phyloP scores from a whole-genome alignment of 2,888 invertebrate genomes.

The Mythimna vitellina region DNA sequence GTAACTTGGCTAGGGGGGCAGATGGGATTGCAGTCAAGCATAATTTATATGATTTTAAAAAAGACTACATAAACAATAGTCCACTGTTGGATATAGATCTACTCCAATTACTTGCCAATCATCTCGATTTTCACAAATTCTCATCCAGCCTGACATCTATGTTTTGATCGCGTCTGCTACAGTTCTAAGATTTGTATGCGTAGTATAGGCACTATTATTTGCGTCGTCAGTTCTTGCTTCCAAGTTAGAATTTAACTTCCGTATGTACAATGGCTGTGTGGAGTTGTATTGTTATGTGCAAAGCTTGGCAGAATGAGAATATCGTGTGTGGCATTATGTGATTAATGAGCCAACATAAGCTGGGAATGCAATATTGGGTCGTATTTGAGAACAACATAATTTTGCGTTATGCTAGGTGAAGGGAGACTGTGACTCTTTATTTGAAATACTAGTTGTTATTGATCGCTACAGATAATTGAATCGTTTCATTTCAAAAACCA shows the following conservation, averaged over 20 bases:
- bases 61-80: no score
- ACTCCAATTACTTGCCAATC: background rate
- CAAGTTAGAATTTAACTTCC: slow-evolving; percentile 41
- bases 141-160: background rate
- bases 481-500: no score
- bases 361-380: slow-evolving; percentile 25
- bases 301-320: slow-evolving; percentile 31
- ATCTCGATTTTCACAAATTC: background rate
- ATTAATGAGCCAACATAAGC: slow-evolving; percentile 37
- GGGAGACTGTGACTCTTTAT: no score
- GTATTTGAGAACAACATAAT: slow-evolving; percentile 7
- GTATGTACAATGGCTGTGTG: slow-evolving; percentile 18
- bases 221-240: background rate
- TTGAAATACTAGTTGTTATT: no score
- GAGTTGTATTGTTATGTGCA: slow-evolving; percentile 36
- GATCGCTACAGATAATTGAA: no score
- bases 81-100: no score
- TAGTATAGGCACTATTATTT: slow-evolving; percentile 20
- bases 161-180: background rate
- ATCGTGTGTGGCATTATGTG: slow-evolving; percentile 13
- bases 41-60: no score
- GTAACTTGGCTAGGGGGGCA: no score
- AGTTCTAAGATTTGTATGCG: slow-evolving; percentile 10
- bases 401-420: background rate
- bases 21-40: no score